Conservation (phyloP, 2,888 invertebrate genomes). For the Pollenia griseotomentosa region DNA sequence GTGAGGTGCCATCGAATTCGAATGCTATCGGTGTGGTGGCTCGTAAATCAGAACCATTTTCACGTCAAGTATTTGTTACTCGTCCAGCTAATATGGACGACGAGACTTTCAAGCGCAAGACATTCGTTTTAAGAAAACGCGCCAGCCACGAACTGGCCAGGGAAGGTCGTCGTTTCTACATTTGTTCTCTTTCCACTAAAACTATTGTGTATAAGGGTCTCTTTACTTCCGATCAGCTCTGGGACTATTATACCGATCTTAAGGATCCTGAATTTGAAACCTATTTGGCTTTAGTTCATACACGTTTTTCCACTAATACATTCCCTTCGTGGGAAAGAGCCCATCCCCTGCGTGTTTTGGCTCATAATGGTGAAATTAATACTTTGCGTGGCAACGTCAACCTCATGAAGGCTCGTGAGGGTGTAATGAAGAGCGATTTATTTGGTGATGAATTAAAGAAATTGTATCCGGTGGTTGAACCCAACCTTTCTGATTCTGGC, state of each 20-base stretch:
- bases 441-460: conserved; percentile 91
- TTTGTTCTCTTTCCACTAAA: conserved; percentile 95
- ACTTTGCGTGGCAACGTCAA: conserved; percentile 99
- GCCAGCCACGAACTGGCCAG: conserved; percentile 94
- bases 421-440: conserved; percentile 95
- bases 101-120: conserved; percentile 86
- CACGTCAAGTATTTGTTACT: conserved; percentile 96
- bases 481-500: conserved; percentile 98
- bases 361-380: conserved; percentile 99
- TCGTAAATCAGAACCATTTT: conserved; percentile 96
- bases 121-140: conserved; percentile 96
- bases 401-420: conserved; percentile 99
- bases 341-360: conserved; percentile 95
- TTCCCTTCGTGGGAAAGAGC: conserved; percentile 99
- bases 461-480: conserved; percentile 98
- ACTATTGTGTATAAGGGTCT: conserved; percentile 99
- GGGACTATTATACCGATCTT: conserved; percentile 91
- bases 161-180: conserved; percentile 96
- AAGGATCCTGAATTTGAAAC: conserved; percentile 93
- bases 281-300: conserved; percentile 98
- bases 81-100: conserved; percentile 85
- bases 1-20: conserved; percentile 95
- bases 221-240: conserved; percentile 95
- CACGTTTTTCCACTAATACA: conserved; percentile 99
- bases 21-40: conserved; percentile 96